Evolutionary conservation across 2,113 vertebrate genomes (phyloP).

Genomic region (Mugil cephalus): DNA sequence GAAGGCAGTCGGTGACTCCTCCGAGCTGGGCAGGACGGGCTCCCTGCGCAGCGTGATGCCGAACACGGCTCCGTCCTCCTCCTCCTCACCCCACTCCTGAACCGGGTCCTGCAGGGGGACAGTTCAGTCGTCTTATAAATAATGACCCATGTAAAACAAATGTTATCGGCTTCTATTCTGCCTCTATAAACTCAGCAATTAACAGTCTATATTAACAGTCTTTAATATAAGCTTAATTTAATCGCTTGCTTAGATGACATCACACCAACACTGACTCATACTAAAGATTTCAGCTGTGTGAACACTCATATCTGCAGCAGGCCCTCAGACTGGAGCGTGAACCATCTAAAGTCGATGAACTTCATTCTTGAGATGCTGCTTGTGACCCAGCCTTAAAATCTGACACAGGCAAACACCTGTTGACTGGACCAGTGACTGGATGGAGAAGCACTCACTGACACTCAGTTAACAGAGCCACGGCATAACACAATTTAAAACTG

Average conservation of each 20-base stretch:
- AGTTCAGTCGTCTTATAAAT: not conserved
- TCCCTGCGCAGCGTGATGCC: slow-evolving; percentile 86
- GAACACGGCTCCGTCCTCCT: slow-evolving; percentile 88
- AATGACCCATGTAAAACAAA: not conserved
- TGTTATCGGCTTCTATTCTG: not conserved
- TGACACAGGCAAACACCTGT: slow-evolving; percentile 25
- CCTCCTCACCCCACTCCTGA: slow-evolving; percentile 93
- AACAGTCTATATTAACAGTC: too few species aligned
- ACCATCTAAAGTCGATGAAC: slow-evolving; percentile 1
- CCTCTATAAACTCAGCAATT: too few species aligned
- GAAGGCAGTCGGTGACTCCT: slow-evolving; percentile 38
- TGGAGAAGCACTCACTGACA: slow-evolving; percentile 2
- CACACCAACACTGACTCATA: too few species aligned
- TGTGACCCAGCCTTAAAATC: slow-evolving; percentile 12
- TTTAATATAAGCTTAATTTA: too few species aligned
- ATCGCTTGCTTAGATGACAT: too few species aligned
- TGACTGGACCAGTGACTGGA: not conserved
- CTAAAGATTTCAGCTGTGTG: too few species aligned
- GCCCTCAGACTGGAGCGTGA: not conserved
- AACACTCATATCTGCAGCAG: too few species aligned
- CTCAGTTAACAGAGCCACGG: not conserved
- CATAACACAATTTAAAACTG: not conserved
- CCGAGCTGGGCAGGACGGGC: slow-evolving; percentile 45
- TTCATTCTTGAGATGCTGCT: slow-evolving; percentile 27
- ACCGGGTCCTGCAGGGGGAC: slow-evolving; percentile 83